Conservation (phyloP, 1,140 invertebrate genomes). For the fruit fly (Drosophila melanogaster) region Release_6_plus_ISO1_MT NT_033777.3:10747501-10748000, state of each 20-base stretch:
- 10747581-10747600: constrained; percentile 22
- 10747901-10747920: constrained; percentile 11
- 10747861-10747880: background rate
- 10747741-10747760: constrained; percentile 2
- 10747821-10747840: background rate
- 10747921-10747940: constrained; percentile 13
- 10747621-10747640: constrained; percentile 28
- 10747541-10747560: constrained; percentile 25
- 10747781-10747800: background rate
- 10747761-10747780: constrained; percentile 1
- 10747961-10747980: constrained; percentile 31
- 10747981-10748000: constrained; percentile 47
- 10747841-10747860: background rate
- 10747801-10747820: background rate
- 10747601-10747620: constrained; percentile 22
- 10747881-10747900: too few relatives aligned
- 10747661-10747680: constrained; percentile 60
- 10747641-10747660: constrained; percentile 39
- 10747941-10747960: constrained; percentile 36
- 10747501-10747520: constrained; percentile 8
- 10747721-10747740: constrained; percentile 27
- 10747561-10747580: constrained; percentile 20
- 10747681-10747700: constrained; percentile 75
- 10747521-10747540: constrained; percentile 33
- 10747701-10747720: constrained; percentile 31